Evolutionary conservation across 2,888 invertebrate genomes (phyloP), one percentile per base, ranked within the genome.

Genomic region (Mylabris sibirica): DNA sequence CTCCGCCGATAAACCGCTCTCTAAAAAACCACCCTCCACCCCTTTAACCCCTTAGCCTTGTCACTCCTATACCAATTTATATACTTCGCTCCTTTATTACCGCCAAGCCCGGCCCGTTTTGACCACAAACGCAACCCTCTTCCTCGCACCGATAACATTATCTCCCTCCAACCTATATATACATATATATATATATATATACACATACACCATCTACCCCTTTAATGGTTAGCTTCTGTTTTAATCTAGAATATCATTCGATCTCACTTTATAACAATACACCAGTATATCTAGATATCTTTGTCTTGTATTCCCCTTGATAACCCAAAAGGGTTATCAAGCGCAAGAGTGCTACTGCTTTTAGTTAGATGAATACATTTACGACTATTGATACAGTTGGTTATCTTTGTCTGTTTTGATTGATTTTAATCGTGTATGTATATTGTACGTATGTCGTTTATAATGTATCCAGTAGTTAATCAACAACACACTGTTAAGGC

Each of bases 71-170:
- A 87, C 87, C 87, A 88, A 88, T 88, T 88, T 87, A 87, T 87
- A 88, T 89, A 87, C 87, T 87, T 87, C 88, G 86, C 87, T 89
- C 89, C 89, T 89, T 88, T 88, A 88, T 88, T 87, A 87, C 87
- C 88, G 87, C 88, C 87, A 88, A 87, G 89, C 89, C 89, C 90
- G 87, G 88, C 90, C 90, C 89, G 88, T 88, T 86, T 85, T 86
- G 88, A 90, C 90, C 90, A 87, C 90, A 90, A 89, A 89, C 87
- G 87, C 88, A 86, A 86, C 87, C 86, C 85, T 87, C 87, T 85
- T 88, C 49, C 87, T 88, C 87, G 86, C 87, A 88, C 86, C 85
- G 85, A 83, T 86, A 83, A 84, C 84, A 81, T 73, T 73, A 67
- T 80, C 84, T 80, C 78, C 76, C 79, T 83, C 80, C 75, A 78